Percentiles rank a stretch among this genome's conserved stretches.
Conservation (phyloP, 2,888 invertebrate genomes). For the Drosophila antonietae region DNA sequence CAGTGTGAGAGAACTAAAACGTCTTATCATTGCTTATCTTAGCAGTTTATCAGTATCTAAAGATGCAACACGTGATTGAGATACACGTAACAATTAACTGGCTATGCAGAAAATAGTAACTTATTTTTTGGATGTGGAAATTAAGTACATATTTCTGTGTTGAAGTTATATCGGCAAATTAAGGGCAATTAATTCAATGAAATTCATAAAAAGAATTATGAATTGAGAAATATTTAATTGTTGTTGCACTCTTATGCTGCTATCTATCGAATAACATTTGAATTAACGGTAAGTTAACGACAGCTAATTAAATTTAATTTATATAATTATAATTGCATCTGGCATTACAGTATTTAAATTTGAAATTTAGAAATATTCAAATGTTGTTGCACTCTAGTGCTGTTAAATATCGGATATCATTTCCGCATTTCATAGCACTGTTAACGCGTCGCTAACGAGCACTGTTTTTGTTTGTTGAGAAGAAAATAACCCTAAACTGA, state of each 20-base stretch:
- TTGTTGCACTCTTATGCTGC: no score
- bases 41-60: constrained; percentile 11
- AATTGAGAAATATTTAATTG: no score
- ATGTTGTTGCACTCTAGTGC: neutral
- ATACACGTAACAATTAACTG: neutral
- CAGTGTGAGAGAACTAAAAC: constrained; percentile 56
- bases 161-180: neutral
- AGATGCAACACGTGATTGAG: constrained; percentile 21
- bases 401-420: constrained; percentile 8
- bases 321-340: neutral
- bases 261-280: no score
- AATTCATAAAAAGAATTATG: neutral
- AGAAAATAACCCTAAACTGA: constrained; percentile 32
- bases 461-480: constrained; percentile 14
- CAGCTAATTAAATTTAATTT: neutral
- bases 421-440: constrained; percentile 32
- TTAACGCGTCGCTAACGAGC: constrained; percentile 11
- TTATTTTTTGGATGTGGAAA: neutral
- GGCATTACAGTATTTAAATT: neutral
- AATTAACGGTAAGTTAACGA: no score
- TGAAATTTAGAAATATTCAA: neutral
- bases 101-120: neutral
- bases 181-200: no score
- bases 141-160: neutral
- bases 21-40: constrained; percentile 15